Evolutionary conservation across 35 echinoderm and acorn worm genomes (phyloP).

Genomic region (Ptychodera flava): DNA sequence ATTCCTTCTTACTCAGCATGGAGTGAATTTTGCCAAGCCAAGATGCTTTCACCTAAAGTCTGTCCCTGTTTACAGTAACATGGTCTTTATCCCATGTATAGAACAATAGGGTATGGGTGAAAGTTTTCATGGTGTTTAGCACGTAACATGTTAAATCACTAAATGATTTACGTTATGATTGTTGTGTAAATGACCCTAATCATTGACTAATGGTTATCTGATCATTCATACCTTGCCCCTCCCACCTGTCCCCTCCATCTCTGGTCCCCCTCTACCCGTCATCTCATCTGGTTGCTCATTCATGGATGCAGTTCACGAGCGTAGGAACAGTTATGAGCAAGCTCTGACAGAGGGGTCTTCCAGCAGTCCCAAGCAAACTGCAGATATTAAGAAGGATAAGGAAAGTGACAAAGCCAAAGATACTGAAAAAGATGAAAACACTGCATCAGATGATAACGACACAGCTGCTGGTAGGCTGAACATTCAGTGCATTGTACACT

Average conservation of each 20-base stretch:
- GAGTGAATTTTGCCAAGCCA: no score
- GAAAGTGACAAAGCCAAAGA: not conserved
- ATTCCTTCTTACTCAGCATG: no score
- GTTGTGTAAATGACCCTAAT: no score
- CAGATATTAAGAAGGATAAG: not conserved
- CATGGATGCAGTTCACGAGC: not conserved
- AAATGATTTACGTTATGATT: no score
- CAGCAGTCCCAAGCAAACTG: not conserved
- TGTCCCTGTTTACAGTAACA: no score
- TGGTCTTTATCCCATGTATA: no score
- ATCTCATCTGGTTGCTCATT: no score
- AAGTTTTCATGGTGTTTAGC: no score
- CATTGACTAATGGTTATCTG: not conserved
- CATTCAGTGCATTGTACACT: no score
- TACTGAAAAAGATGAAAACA: not conserved
- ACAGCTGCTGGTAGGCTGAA: not conserved
- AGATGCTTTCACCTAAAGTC: no score
- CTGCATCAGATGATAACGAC: not conserved
- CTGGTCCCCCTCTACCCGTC: not conserved
- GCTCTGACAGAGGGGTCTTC: not conserved
- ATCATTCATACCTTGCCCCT: not conserved
- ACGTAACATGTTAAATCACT: no score
- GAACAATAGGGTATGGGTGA: no score
- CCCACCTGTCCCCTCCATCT: constrained; percentile 3
- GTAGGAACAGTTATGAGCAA: not conserved